Evolutionary conservation across 2,797 vertebrate genomes (phyloP), one percentile per base, ranked within the genome.

Genomic region (Rachycentron canadum): DNA sequence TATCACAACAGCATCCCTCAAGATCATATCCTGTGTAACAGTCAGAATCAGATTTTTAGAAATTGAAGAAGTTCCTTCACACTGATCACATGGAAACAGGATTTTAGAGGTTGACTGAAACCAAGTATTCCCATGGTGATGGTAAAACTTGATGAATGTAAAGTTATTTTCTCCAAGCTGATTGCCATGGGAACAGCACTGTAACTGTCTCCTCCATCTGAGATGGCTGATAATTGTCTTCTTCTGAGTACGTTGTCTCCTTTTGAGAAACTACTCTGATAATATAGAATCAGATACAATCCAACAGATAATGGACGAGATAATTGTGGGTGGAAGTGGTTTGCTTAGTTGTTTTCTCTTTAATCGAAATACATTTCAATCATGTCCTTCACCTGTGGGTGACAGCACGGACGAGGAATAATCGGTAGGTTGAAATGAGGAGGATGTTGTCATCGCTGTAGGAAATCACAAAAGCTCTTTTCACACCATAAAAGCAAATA

Each of bases 121-220:
- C 50, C 34, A 30, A 69, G 53, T 55, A 65, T 77, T 56, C 8
- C 38, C 40, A 41, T 40, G 30, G 40, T 49, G 60, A 70, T 36
- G 13, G 26, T 57, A 47, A 78, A 73, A 88, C 68, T 78, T 67
- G 65, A 89, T 74, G 66, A 86, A 87, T 87, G 59, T 80, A 82
- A 82, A 85, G 74, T 84, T 82, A 78, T 81, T 86, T 79, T 85
- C 70, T 70, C 58, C 53, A 11, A 36, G 60, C 63, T 23, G 59
- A 85, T 87, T 79, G 73, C 83, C 79, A 91, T 90, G 86, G 84
- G 78, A 91, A 88, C 83, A 53, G 73, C 1, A 65, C 55, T 32
- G 38, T 38, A 65, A 70, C 77, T 58, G 68, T 82, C 74, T 85
- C 68, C 65, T 84, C 68, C 50, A 41, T 76, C 71, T 38, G 26